phyloP scores from a whole-genome alignment of 2,888 invertebrate genomes.

The Xanthostigma xanthostigma region DNA sequence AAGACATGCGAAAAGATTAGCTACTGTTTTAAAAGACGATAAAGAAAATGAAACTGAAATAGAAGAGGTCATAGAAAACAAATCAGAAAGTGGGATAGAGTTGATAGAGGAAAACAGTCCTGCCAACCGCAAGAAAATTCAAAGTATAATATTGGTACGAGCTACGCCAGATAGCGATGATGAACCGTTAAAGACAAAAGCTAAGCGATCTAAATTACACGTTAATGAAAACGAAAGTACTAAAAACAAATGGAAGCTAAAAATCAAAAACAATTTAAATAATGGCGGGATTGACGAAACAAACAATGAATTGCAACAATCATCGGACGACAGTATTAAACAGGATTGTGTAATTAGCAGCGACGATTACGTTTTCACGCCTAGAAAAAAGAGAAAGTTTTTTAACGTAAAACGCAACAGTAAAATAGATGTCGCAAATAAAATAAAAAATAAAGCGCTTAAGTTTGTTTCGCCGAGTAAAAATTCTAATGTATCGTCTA shows the following conservation, averaged over 20 bases:
- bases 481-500: not conserved
- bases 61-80: conserved; percentile 5
- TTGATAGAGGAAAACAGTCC: conserved; percentile 26
- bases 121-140: conserved; percentile 20
- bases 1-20: no score
- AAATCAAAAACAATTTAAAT: no score
- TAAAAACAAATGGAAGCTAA: not conserved
- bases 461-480: not conserved
- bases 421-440: not conserved
- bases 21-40: conserved; percentile 4
- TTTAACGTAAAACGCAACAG: no score
- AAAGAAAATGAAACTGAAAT: conserved; percentile 7
- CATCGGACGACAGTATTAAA: no score
- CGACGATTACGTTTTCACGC: no score
- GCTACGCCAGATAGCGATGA: not conserved
- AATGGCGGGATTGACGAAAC: no score
- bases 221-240: conserved; percentile 2
- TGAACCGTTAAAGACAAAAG: conserved; percentile 21
- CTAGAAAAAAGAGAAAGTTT: no score
- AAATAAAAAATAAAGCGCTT: conserved; percentile 6
- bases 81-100: conserved; percentile 21
- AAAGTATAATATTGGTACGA: conserved; percentile 3
- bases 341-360: no score
- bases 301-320: no score
- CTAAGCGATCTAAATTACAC: conserved; percentile 17